Conservation (phyloP, 1,140 invertebrate species). For the Bacillus rossius region DNA sequence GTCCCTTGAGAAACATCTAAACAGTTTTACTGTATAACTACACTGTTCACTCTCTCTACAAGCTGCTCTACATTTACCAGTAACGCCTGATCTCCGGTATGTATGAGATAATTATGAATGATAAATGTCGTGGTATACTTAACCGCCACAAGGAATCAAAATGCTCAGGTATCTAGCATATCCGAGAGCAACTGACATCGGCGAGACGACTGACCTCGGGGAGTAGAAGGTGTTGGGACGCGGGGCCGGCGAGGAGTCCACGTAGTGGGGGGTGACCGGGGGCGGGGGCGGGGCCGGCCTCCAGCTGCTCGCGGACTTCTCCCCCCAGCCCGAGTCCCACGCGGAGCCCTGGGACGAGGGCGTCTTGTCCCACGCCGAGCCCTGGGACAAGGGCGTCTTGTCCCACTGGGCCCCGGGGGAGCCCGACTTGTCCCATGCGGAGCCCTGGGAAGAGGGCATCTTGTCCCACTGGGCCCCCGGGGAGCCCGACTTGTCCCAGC, state of each 20-base stretch:
- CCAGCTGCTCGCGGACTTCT: constrained; percentile 17
- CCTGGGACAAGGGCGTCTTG: background rate
- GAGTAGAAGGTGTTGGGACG: constrained; percentile 38
- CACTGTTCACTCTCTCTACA: too few species aligned
- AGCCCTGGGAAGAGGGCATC: background rate
- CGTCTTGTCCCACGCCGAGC: background rate
- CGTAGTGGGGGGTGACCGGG: constrained; percentile 33
- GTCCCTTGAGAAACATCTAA: too few species aligned
- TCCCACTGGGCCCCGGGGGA: background rate
- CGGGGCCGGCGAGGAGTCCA: constrained; percentile 14
- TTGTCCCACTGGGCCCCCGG: background rate
- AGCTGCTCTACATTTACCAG: too few species aligned
- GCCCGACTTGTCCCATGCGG: background rate
- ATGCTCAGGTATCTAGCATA: too few species aligned
- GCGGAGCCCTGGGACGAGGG: background rate
- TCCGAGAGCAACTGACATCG: too few species aligned
- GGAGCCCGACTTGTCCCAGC: constrained; percentile 6
- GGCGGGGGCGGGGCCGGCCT: constrained; percentile 54
- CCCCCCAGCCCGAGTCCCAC: constrained; percentile 6
- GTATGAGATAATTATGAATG: too few species aligned
- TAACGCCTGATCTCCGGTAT: too few species aligned
- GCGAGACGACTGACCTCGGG: constrained; percentile 19
- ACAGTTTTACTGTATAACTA: too few species aligned
- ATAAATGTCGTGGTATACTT: too few species aligned
- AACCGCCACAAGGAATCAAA: too few species aligned